A percentile compares a stretch with the other conserved stretches of the same genome.
These are phyloP conservation scores for Gadus macrocephalus DNA, from an alignment of 2,113 vertebrate species.

Conservation along the genomic window DNA sequence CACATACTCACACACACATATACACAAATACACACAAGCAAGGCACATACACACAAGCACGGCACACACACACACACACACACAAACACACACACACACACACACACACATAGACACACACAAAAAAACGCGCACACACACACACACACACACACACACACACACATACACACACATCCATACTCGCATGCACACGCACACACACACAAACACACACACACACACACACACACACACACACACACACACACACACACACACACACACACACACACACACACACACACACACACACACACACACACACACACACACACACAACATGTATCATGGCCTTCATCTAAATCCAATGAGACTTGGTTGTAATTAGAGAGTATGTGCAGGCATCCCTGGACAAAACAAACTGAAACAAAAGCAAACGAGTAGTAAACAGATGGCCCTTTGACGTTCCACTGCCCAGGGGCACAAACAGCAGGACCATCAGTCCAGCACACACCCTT, in stretches of 20 bases:
- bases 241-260: not conserved
- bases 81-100: too few species aligned
- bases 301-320: not conserved
- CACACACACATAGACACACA: too few species aligned
- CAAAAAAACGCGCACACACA: too few species aligned
- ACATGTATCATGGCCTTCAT: constrained; percentile 12
- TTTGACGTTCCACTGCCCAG: constrained; percentile 56
- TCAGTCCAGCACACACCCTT: constrained; percentile 20
- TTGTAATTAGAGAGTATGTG: constrained; percentile 50
- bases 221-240: too few species aligned
- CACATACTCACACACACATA: not conserved
- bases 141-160: too few species aligned
- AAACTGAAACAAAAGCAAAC: constrained; percentile 46
- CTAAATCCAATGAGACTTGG: constrained; percentile 19
- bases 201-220: too few species aligned
- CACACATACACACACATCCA: too few species aligned
- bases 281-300: not conserved
- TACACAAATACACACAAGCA: not conserved
- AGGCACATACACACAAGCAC: too few species aligned
- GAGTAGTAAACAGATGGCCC: constrained; percentile 26
- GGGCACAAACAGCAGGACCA: constrained; percentile 25
- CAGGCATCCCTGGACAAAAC: constrained; percentile 36
- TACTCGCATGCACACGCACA: too few species aligned
- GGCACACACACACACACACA: too few species aligned
- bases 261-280: constrained; percentile 1